Evolutionary conservation across 2,113 vertebrate species (phyloP), one percentile per base, ranked within the genome.

Genomic region (Ammodytes marinus): DNA sequence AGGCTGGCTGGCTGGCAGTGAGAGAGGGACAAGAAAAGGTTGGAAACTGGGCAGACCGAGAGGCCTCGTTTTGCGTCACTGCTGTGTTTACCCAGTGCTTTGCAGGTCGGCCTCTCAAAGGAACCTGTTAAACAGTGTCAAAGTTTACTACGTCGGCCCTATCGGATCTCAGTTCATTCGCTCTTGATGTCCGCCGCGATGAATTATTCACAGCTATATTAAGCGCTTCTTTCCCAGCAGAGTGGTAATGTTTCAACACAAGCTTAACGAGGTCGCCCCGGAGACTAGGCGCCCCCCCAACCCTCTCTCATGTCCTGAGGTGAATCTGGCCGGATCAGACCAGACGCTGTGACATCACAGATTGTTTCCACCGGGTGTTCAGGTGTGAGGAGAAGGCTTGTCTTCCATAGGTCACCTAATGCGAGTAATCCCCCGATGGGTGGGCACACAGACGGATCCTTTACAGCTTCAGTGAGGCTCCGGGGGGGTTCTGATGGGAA

Each of bases 311-410:
- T 77, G 71, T 47, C 70, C 72, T 14, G 76, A 81, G 19, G 66
- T 66, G 64, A 68, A 27, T 27, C 27, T 27, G 27, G 27, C 27
- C 27, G 65, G 13, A 11, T 14, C 39, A 52, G 53, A 39, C 42
- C 63, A 43, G 65, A 61, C 2, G 8, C 58, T 3, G 50, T 19
- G 45, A 1, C 39, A 12, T 3, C 8, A 5, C 67, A 13, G 0
- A 87, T 75, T 52, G 67, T 89, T 91, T 90, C 82, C 86, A 83
- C 59, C 83, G 87, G 86, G 86, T 92, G 91, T 49, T 82, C 87
- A 91, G 93, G 92, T 93, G 91, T 68, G 83, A 83, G 69, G 66
- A 55, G 5, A 71, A 13, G 64, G 66, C 49, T 78, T 74, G 68
- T 79, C 63, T 84, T 84, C 66, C 61, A 74, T 46, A 75, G 80